Base-by-base conservation (phyloP, 2,888 invertebrate genomes). In the Sesia apiformis region DNA sequence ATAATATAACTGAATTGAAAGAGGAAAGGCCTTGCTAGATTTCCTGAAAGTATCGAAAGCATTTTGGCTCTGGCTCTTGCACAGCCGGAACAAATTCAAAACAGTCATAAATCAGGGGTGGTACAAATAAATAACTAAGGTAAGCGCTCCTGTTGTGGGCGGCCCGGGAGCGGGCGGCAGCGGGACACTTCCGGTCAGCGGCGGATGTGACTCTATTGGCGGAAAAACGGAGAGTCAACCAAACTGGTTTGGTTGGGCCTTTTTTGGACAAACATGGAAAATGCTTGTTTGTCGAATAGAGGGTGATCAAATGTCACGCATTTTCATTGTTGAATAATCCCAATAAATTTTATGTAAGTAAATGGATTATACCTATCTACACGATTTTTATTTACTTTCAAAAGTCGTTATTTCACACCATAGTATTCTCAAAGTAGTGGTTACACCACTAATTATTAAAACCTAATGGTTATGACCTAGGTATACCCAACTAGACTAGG, bases 91-190 rank as follows among this genome's bases (percentile, higher is more conserved):
- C 84, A 85, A 85, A 85, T 85, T 85, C 86, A 80, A 79, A 86
- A 87, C 87, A 85, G 67, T 75, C 73, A 87, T 89, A 89, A 87
- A 88, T 89, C 88, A 84, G 76, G 60, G 67, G 66, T 62, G 59
- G 69, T 69, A 86, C 84, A 88, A 88, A 87, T 86, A 89, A 88
- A 89, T 84, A 87, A 88, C 80, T 74, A 84, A 88, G 88, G 88
- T 89, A 87, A 87, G 88, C 87, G 85, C 79, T 83, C 84, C 86
- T 83, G 86, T 82, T 84, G 87, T 84, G 77, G 82, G 73, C 77
- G 77, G 78, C 65, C 52, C 67, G 72, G 73, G 69, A 62, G 66
- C 69, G 60, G 63, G 68, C 72, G 63, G 68, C 72, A 73, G 71
- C 79, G 74, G 80, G 72, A 75, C 79, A 77, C 76, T 80, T 85